Conservation (phyloP, 2,797 vertebrate genomes). For the Poecilia velifera region DNA sequence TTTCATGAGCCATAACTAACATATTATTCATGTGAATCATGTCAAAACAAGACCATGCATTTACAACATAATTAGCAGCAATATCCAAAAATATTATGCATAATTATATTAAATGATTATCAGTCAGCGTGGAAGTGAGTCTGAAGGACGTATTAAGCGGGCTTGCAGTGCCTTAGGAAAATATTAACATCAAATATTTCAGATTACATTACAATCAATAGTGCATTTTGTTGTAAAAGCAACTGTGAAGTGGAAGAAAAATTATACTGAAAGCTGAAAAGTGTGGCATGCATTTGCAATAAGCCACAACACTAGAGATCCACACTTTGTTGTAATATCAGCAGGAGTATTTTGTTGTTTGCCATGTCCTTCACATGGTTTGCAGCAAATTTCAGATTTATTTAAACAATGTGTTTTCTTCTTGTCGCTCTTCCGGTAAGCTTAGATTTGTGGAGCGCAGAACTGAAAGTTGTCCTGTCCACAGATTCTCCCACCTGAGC, state of each 20-base stretch:
- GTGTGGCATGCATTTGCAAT: not conserved
- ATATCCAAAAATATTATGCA: not conserved
- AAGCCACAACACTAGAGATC: not conserved
- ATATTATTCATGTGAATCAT: slow-evolving; percentile 1
- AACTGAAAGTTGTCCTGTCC: not conserved
- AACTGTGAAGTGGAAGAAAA: not conserved
- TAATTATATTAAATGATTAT: not conserved
- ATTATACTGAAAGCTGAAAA: not conserved
- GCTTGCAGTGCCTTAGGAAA: not conserved
- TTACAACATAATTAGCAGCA: not conserved
- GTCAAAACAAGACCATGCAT: not conserved
- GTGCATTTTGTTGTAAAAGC: not conserved
- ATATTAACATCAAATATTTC: not conserved
- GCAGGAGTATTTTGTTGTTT: not conserved
- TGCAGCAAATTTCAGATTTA: not conserved
- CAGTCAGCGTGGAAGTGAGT: not conserved
- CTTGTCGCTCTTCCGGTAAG: not conserved
- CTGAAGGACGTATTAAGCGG: slow-evolving; percentile 1
- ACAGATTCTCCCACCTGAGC: not conserved
- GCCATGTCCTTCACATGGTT: not conserved
- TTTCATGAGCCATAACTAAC: slow-evolving; percentile 6
- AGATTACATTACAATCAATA: not conserved
- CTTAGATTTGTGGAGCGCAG: not conserved
- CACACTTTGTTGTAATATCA: not conserved
- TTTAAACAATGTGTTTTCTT: not conserved